phyloP scores from a whole-genome alignment of 2,888 invertebrate species.

The Monoplex corrugatus region DNA sequence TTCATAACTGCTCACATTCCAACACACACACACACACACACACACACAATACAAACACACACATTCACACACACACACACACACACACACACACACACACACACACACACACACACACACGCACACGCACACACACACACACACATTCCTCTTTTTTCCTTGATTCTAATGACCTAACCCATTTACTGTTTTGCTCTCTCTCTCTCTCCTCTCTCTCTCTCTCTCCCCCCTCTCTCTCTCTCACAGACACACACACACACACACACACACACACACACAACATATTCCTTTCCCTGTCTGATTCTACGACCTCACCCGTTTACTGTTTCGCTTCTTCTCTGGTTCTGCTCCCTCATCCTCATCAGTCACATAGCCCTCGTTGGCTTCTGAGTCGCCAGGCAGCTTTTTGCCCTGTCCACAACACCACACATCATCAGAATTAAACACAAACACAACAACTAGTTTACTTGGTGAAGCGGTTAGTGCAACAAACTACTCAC shows the following conservation, averaged over 20 bases:
- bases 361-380: conserved; percentile 83
- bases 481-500: not conserved
- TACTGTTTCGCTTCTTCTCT: conserved; percentile 79
- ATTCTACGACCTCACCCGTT: conserved; percentile 70
- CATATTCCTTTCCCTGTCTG: not conserved
- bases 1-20: too few species aligned
- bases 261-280: conserved; percentile 63
- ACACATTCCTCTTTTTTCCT: too few species aligned
- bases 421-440: not conserved
- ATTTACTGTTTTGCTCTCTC: not conserved
- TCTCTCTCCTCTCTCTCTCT: not conserved
- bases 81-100: too few species aligned
- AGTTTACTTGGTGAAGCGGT: not conserved
- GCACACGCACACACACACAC: too few species aligned
- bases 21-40: too few species aligned
- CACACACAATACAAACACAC: too few species aligned
- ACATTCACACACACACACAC: too few species aligned
- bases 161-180: not conserved
- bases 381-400: conserved; percentile 73
- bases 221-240: not conserved
- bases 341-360: conserved; percentile 84
- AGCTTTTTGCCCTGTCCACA: conserved; percentile 82
- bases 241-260: not conserved
- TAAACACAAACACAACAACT: not conserved
- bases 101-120: too few species aligned